Percentiles rank a stretch among this genome's conserved stretches.
Evolutionary conservation across 2,797 vertebrate genomes (phyloP).

Genomic region (Manis javanica): DNA sequence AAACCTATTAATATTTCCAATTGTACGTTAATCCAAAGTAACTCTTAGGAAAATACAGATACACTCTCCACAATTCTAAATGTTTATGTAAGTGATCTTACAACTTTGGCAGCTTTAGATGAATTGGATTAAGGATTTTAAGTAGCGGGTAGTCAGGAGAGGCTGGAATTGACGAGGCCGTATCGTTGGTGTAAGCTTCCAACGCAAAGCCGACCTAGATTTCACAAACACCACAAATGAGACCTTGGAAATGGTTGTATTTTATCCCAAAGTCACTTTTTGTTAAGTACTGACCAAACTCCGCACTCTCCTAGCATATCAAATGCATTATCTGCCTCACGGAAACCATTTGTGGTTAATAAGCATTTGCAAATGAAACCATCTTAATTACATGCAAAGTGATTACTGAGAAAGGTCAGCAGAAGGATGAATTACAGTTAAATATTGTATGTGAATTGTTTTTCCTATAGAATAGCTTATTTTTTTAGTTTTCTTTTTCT

Average conservation of each 20-base stretch:
- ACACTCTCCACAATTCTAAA: neutral
- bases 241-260: neutral
- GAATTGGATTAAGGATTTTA: neutral
- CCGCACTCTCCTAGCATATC: neutral
- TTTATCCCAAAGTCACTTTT: constrained; percentile 1
- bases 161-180: neutral
- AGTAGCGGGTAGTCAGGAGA: neutral
- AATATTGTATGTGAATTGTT: neutral
- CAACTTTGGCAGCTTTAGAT: neutral
- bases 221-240: neutral
- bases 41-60: neutral
- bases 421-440: neutral
- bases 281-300: neutral
- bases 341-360: neutral
- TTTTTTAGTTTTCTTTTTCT: neutral
- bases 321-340: neutral
- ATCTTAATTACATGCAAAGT: neutral
- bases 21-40: neutral
- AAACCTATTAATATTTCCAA: neutral
- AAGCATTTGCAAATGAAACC: neutral
- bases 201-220: neutral
- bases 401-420: neutral
- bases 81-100: neutral
- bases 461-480: neutral
- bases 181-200: neutral